Evolutionary conservation across 2,797 vertebrate genomes (phyloP), one percentile per base, ranked within the genome.

Genomic region (Amazona ochrocephala): DNA sequence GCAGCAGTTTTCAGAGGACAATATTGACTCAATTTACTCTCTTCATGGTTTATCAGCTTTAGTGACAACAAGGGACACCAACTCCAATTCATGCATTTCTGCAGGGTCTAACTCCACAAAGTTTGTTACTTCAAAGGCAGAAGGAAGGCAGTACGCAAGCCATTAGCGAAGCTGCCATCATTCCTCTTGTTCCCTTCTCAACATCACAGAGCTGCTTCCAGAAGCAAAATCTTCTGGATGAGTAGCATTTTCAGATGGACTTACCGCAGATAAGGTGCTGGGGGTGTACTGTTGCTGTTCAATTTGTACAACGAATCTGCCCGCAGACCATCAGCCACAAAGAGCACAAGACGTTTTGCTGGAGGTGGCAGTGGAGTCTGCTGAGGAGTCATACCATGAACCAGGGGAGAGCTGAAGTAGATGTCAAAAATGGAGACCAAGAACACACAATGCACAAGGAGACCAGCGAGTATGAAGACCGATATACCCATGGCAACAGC

Each of bases 341-440:
- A 95, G 5, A 99, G 97, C 9, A 99, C 98, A 3, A 99, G 96
- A 56, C 99, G 98, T 73, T 97, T 98, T 16, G 99, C 99, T 0
- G 99, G 99, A 42, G 99, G 98, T 1, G 97, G 92, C 92, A 99
- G 94, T 0, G 95, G 90, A 8, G 98, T 98, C n/a, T 73, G 95
- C 74, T 98, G 98, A 66, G 99, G 99, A 30, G 98, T 98, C 99
- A 99, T 99, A 44, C 99, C 99, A 22, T 99, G 99, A 78, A 99
- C 99, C 86, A 99, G 95, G 13, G 99, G 99, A 83, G 99, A 99
- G 3, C 98, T 99, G 98, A 99, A 99, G 97, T 99, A 99, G 96
- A 99, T 99, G 96, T 99, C 99, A 97, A 99, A 99, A 96, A 99
- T 99, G 54, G 99, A 99, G 74, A 98, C 71, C 95, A 99, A 99